Conservation (phyloP, 2,797 vertebrate species). For the Cuniculus paca region DNA sequence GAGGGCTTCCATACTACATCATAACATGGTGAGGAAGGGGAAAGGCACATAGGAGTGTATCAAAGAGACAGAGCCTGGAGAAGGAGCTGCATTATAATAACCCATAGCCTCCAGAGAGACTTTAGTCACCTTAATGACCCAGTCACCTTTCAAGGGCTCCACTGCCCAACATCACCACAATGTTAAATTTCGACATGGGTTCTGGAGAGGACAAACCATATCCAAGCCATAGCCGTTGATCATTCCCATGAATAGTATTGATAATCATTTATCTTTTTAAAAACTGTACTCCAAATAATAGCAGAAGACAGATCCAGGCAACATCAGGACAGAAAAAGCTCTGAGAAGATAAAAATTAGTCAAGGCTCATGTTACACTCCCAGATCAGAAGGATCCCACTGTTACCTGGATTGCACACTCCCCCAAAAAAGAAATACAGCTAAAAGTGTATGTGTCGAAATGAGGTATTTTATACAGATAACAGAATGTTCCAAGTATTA, state of each 20-base stretch:
- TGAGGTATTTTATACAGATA: background rate
- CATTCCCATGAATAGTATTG: background rate
- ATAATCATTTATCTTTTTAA: background rate
- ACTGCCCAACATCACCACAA: background rate
- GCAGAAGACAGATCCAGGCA: background rate
- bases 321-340: background rate
- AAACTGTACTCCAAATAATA: background rate
- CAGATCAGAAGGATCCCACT: background rate
- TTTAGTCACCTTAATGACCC: background rate
- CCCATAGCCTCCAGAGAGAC: background rate
- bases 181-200: background rate
- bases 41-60: too few relatives aligned
- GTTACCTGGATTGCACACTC: background rate
- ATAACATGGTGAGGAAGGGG: background rate
- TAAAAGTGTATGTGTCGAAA: background rate
- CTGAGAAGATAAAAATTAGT: background rate
- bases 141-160: background rate
- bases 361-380: background rate
- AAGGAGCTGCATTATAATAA: background rate
- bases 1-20: background rate
- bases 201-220: background rate
- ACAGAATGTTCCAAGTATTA: background rate
- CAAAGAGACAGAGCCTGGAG: too few relatives aligned
- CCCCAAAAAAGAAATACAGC: background rate
- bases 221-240: background rate